Conservation (phyloP, 2,888 invertebrate genomes). For the Helleia helle region DNA sequence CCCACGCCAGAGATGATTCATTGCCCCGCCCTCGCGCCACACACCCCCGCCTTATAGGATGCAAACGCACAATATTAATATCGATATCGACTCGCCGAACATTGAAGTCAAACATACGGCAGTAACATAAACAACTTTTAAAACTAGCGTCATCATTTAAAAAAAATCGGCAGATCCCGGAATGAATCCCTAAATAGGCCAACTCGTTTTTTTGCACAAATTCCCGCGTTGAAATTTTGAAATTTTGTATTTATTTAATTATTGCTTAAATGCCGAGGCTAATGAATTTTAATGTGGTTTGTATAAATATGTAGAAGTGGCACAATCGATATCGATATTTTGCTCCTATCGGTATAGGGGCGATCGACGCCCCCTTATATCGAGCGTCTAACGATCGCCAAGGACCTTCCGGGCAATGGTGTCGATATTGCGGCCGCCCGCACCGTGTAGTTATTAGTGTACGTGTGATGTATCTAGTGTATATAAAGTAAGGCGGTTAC, state of each 20-base stretch:
- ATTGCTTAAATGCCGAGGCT: neutral
- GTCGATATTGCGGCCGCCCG: constrained; percentile 13
- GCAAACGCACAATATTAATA: constrained; percentile 1
- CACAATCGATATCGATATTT: neutral
- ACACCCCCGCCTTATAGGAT: neutral
- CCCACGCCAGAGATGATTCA: too few species aligned
- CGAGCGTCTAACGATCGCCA: neutral
- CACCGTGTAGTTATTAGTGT: constrained; percentile 32
- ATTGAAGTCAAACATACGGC: neutral
- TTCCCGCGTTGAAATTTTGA: too few species aligned
- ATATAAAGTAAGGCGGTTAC: constrained; percentile 58
- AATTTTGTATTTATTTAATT: too few species aligned
- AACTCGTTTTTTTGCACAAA: too few species aligned
- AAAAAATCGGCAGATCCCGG: too few species aligned
- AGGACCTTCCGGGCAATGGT: constrained; percentile 15
- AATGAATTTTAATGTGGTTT: too few species aligned
- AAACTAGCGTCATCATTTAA: neutral
- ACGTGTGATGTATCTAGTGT: constrained; percentile 67
- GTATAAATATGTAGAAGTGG: too few species aligned
- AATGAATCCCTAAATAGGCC: too few species aligned
- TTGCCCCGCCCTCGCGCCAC: constrained; percentile 17
- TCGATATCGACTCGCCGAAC: neutral
- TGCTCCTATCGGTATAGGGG: neutral
- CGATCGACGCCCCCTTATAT: constrained; percentile 1
- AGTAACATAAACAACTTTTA: neutral